phyloP scores from a whole-genome alignment of 2,113 vertebrate genomes.

The Apteryx owenii region DNA sequence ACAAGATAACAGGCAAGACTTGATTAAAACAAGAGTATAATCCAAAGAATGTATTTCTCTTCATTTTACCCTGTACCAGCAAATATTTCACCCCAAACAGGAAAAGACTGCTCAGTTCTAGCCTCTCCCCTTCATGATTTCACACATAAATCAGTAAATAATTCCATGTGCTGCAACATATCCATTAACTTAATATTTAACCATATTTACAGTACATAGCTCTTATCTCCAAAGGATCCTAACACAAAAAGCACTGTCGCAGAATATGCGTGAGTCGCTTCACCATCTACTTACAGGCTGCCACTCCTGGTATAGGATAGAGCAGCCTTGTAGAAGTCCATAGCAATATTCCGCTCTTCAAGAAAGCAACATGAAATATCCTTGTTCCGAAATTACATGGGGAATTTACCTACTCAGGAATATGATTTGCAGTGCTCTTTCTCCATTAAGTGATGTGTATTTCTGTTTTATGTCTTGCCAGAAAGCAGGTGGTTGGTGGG shows the following conservation, averaged over 20 bases:
- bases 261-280: rapidly evolving
- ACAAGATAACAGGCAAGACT: background rate
- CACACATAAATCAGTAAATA: background rate
- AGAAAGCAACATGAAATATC: background rate
- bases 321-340: background rate
- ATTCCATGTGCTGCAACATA: background rate
- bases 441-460: background rate
- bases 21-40: background rate
- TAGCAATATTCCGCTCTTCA: background rate
- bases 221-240: background rate
- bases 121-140: background rate
- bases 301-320: background rate
- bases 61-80: background rate
- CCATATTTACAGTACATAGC: background rate
- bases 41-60: background rate
- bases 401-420: background rate
- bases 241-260: background rate
- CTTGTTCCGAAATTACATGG: background rate
- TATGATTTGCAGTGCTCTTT: background rate
- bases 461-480: background rate
- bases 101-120: background rate
- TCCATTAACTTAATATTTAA: background rate
- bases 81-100: background rate
- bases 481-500: background rate
- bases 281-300: background rate